Conservation (phyloP, 37 sponge, comb jelly and placozoan genomes). For the Crambe crambe region DNA sequence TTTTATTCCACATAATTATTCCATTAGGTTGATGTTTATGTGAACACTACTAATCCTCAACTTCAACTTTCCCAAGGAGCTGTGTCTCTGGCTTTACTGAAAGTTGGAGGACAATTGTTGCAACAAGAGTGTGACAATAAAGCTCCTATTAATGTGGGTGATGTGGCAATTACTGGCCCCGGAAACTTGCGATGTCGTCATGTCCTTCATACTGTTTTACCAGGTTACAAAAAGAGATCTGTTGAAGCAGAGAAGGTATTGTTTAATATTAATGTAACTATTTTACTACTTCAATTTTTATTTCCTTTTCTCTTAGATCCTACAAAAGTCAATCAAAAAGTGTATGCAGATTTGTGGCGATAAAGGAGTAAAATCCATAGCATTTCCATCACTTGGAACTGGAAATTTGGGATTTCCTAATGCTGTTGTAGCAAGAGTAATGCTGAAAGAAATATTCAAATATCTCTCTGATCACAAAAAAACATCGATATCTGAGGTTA, state of each 20-base stretch:
- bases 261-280: not conserved
- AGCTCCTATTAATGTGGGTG: conserved; percentile 35
- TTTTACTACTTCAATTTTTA: not conserved
- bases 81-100: conserved; percentile 37
- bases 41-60: conserved; percentile 53
- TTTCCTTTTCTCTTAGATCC: conserved; percentile 11
- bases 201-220: conserved; percentile 50
- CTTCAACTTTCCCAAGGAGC: conserved; percentile 49
- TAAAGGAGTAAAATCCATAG: conserved; percentile 25
- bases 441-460: conserved; percentile 18
- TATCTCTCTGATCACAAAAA: conserved; percentile 6
- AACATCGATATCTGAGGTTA: conserved; percentile 7
- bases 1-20: conserved; percentile 10
- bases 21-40: conserved; percentile 67
- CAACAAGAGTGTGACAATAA: conserved; percentile 53
- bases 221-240: conserved; percentile 32
- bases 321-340: conserved; percentile 26
- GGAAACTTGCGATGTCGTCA: conserved; percentile 40
- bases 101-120: conserved; percentile 48
- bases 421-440: conserved; percentile 30
- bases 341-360: conserved; percentile 31
- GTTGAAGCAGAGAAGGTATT: conserved; percentile 36
- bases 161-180: conserved; percentile 52
- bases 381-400: conserved; percentile 71
- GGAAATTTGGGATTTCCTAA: conserved; percentile 51